A percentile compares a stretch with the other conserved stretches of the same genome.
phyloP scores from a whole-genome alignment of 2,888 invertebrate genomes.

The Theretra japonica region DNA sequence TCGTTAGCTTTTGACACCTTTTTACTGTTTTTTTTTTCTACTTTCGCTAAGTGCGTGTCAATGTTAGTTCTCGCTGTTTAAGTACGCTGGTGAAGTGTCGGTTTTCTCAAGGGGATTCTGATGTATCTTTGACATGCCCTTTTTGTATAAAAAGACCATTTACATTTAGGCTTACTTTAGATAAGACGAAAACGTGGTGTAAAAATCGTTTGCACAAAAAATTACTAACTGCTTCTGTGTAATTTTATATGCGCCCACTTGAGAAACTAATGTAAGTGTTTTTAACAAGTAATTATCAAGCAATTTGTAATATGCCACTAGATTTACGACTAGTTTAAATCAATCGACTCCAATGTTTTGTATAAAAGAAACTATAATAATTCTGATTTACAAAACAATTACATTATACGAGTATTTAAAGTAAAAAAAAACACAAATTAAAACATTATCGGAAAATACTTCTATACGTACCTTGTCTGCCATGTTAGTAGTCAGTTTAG shows the following conservation, averaged over 20 bases:
- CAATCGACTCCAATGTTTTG: too few relatives aligned
- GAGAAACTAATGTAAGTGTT: not conserved
- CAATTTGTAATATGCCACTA: too few relatives aligned
- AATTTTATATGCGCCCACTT: not conserved
- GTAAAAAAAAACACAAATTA: too few relatives aligned
- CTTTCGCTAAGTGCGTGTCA: slow-evolving; percentile 34
- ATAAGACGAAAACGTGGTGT: not conserved
- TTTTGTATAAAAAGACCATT: slow-evolving; percentile 24
- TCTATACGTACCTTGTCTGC: too few relatives aligned
- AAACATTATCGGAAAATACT: too few relatives aligned
- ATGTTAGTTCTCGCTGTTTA: slow-evolving; percentile 12
- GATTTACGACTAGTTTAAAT: too few relatives aligned
- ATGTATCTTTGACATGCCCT: slow-evolving; percentile 30
- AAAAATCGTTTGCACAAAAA: slow-evolving; percentile 18
- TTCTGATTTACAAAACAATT: too few relatives aligned
- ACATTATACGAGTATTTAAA: too few relatives aligned
- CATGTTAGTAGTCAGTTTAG: too few relatives aligned
- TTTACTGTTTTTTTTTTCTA: slow-evolving; percentile 52
- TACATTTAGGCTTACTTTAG: slow-evolving; percentile 16
- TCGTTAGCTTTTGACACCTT: slow-evolving; percentile 77
- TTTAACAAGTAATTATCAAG: too few relatives aligned
- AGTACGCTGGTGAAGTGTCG: slow-evolving; percentile 14
- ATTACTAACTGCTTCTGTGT: slow-evolving; percentile 3
- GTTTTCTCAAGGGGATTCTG: slow-evolving; percentile 23
- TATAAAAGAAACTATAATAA: too few relatives aligned